Base-by-base conservation (phyloP, 2,888 invertebrate species). In the Limnephilus lunatus region DNA sequence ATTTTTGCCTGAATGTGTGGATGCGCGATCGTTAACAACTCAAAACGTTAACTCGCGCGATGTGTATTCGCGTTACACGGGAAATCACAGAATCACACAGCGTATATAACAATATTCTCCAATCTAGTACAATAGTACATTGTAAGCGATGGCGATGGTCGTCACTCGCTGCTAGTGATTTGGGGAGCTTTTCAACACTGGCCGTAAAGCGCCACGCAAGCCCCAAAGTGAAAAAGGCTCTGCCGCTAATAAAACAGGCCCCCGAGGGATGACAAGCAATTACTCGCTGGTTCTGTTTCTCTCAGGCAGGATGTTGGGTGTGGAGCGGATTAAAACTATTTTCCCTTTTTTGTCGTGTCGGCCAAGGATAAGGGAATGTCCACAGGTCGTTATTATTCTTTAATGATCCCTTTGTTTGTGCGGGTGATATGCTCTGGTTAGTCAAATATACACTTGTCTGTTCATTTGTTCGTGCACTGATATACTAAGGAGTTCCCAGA, bases 151-250 rank as follows among this genome's bases (percentile, higher is more conserved):
- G 32, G 85, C 44, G 85, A n/a, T 39, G 19, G 85, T 85, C 87
- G 87, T 48, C 35, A 32, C 25, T 35, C 85, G 32, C 32, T 31
- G 12, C 31, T 53, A 87, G 87, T 87, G 87, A 87, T 87, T 87
- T 53, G 19, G 31, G 87, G n/a, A 85, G 32, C 53, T 53, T 53
- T 53, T 87, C 87, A 53, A 53, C 53, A 53, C 35, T 12, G 87
- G 53, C 53, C 87, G 44, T 87, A 87, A 87, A 87, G 87, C 87
- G 48, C 30, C 87, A 53, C 44, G 87, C 85, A 44, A 85, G 53
- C 87, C 53, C 87, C 87, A 87, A 87, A 87, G 87, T 87, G 87
- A 87, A 87, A 87, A 87, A 87, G 87, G 87, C 87, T 53, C 53
- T 53, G 87, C 48, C 53, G 87, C 30, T 53, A 48, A 87, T 87